Base-by-base conservation (phyloP, 2,113 vertebrate genomes). In the Bothrops jararaca region DNA sequence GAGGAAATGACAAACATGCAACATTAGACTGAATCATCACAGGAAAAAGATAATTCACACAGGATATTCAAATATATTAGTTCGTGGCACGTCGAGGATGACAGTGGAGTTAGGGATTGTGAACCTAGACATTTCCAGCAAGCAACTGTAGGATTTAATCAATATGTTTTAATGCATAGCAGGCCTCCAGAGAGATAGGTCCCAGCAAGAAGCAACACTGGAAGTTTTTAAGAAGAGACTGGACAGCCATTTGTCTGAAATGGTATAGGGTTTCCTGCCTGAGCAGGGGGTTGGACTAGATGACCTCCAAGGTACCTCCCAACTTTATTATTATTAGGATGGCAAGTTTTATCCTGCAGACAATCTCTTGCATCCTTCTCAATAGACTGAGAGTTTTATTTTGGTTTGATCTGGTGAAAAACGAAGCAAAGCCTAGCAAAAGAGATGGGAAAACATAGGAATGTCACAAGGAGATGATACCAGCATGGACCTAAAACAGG, bases 41-140 rank as follows among this genome's bases (percentile, higher is more conserved):
- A 92, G 64, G 9, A 11, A 42, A 92, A 57, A 88, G 15, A 93
- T 95, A 92, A 94, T 85, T 95, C 95, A 93, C 54, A 90, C 91
- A 90, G 85, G 74, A 93, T 92, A 48, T 94, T 60, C 94, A 92
- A 8, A 0, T 92, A 94, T 93, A 85, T 64, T 11, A 56, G 15
- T 60, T 50, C 42, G 85, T 60, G 69, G 2, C 3, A 20, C 57
- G 9, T 22, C 42, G 91, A 57, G 94, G 92, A 48, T 91, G 90
- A 94, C 94, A 93, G 1, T 24, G 8, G 18, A 29, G 11, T 29
- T 22, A 13, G 20, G n/a, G 2, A 10, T 85, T 45, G 39, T 3
- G 18, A 53, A 12, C 3, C 45, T 92, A 20, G 6, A 85, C 57
- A 86, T 94, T 13, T 10, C 22, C 88, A 85, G 24, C 29, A n/a